Evolutionary conservation across 2,888 invertebrate genomes (phyloP), one percentile per base, ranked within the genome.

Genomic region (Aleiodes testaceus): DNA sequence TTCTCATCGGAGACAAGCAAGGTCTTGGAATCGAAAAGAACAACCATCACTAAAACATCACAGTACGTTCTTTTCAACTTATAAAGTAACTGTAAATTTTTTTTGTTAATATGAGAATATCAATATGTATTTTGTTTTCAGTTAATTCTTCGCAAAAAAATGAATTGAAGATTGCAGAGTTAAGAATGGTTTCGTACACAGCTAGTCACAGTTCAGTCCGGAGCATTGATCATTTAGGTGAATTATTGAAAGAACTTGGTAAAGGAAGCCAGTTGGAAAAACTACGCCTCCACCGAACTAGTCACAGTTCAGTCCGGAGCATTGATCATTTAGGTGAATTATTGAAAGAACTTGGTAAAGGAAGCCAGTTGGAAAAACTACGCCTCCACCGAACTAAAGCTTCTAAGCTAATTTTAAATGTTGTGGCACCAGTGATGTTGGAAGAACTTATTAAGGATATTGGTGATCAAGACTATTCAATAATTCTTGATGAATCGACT

Each of bases 301-400:
- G n/a, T n/a, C 59, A 59, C 16, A 14, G 59, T 4, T 42, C 59
- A 11, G 7, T 59, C 2, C 7, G 18, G 0, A 42, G 18, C 11
- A 59, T 59, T 42, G 59, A 59, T 42, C 59, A 59, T 42, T 11
- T 59, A n/a, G 7, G 16, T 42, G 59, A 59, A 1, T 9, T 42
- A 18, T 9, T 59, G 7, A 36, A 59, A 16, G 7, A 2, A 1
- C 2, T 11, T 42, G 42, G 7, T 1, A 16, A 6, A 2, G 42
- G 59, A 2, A 42, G 42, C 16, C 1, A 4, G 2, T n/a, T 59
- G 1, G 14, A 36, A 36, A 59, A 59, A 16, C 6, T 36, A 16
- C 36, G 11, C 6, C 18, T 59, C 6, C 59, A 59, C 11, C 6
- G 59, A 14, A 59, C 59, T 3, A 59, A 59, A 59, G 42, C 59